Evolutionary conservation across 2,797 vertebrate genomes (phyloP).

Genomic region (Acipenser transmontanus): DNA sequence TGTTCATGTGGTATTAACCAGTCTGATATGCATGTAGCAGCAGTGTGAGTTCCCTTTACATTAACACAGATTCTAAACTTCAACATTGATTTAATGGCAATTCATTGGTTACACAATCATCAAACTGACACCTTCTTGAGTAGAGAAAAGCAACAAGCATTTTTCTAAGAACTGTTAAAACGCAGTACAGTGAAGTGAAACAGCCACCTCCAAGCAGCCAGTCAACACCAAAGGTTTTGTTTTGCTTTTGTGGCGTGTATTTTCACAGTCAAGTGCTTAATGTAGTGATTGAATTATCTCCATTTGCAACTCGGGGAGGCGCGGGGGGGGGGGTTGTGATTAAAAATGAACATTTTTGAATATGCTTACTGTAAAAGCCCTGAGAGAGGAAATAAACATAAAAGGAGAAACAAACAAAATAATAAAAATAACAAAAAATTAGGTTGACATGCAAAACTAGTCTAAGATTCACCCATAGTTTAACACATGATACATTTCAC

Average conservation of each 20-base stretch:
- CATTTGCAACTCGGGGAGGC: conserved; percentile 72
- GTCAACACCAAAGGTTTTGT: conserved; percentile 3
- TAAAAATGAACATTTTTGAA: conserved; percentile 39
- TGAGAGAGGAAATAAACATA: conserved; percentile 76
- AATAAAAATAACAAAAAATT: conserved; percentile 72
- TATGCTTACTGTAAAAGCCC: conserved; percentile 76
- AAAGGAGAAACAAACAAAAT: conserved; percentile 58
- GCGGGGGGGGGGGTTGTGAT: conserved; percentile 11
- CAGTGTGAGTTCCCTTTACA: conserved; percentile 81
- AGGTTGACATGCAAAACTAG: conserved; percentile 90
- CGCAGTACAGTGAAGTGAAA: conserved; percentile 13
- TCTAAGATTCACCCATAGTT: conserved; percentile 92
- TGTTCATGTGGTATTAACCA: conserved; percentile 73
- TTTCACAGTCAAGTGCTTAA: conserved; percentile 89
- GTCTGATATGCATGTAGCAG: conserved; percentile 75
- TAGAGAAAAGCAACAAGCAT: conserved; percentile 33
- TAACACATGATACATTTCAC: conserved; percentile 88
- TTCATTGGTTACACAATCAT: conserved; percentile 19
- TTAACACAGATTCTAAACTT: conserved; percentile 65
- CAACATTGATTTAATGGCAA: conserved; percentile 24
- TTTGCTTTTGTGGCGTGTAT: conserved; percentile 38
- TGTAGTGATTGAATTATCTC: conserved; percentile 87
- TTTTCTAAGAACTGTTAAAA: conserved; percentile 24
- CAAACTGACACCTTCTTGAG: conserved; percentile 46
- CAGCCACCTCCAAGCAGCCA: background rate